Conservation (phyloP, 1,140 invertebrate species). For the Oedothorax gibbosus region DNA sequence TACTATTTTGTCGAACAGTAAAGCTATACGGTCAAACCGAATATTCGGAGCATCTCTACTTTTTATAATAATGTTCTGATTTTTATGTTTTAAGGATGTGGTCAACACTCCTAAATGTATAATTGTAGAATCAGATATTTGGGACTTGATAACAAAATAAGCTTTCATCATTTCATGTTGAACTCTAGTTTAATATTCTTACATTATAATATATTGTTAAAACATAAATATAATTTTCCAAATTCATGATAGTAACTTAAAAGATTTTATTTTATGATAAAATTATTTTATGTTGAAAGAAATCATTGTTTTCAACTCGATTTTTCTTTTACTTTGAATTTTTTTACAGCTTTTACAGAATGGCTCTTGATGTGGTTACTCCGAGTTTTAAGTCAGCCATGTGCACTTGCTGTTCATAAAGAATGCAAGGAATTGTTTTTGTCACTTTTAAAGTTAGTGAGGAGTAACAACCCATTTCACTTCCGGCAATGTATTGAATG, state of each 20-base stretch:
- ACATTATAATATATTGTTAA: too few species aligned
- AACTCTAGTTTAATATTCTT: too few species aligned
- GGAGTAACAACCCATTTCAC: background rate
- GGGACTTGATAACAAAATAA: too few species aligned
- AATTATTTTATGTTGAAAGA: background rate
- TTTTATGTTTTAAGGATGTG: too few species aligned
- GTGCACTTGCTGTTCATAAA: constrained; percentile 17
- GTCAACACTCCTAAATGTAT: too few species aligned
- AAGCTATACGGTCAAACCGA: too few species aligned
- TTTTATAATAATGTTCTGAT: too few species aligned
- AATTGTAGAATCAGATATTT: too few species aligned
- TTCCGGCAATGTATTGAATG: constrained; percentile 6
- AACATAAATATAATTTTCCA: too few species aligned
- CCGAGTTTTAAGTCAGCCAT: constrained; percentile 29
- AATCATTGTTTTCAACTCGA: background rate
- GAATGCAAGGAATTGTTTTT: constrained; percentile 46
- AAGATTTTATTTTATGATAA: background rate
- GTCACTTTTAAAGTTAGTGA: constrained; percentile 39
- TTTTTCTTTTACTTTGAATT: background rate
- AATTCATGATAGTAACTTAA: background rate
- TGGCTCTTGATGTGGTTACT: constrained; percentile 55
- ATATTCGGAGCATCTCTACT: too few species aligned
- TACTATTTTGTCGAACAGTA: too few species aligned
- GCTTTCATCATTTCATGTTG: too few species aligned
- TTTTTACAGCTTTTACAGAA: constrained; percentile 45